Conservation (phyloP, 1,140 invertebrate species). For the Drosophila fuyamai region DNA sequence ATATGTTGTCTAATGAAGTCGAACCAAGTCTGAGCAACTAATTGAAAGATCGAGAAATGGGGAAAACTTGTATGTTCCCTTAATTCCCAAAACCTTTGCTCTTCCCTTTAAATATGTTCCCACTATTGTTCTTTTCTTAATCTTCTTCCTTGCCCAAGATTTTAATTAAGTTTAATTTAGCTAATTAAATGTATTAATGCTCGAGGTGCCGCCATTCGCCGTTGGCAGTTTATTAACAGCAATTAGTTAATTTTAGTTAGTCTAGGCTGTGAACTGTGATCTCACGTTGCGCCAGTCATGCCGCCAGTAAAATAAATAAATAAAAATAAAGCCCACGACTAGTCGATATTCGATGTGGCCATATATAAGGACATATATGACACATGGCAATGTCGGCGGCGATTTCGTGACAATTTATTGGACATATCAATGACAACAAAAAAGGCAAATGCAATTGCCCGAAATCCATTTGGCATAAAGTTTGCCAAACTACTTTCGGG, state of each 20-base stretch:
- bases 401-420: constrained; percentile 78
- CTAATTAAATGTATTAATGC: constrained; percentile 51
- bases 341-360: constrained; percentile 25
- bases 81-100: background rate
- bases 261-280: constrained; percentile 51
- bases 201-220: constrained; percentile 33
- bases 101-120: background rate
- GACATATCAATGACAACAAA: constrained; percentile 72
- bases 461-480: constrained; percentile 58
- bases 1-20: constrained; percentile 26
- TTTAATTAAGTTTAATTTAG: constrained; percentile 65
- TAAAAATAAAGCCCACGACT: constrained; percentile 22
- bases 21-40: constrained; percentile 5
- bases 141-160: constrained; percentile 33
- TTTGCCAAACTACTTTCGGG: constrained; percentile 36
- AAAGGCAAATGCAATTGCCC: constrained; percentile 70
- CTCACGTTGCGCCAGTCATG: constrained; percentile 33
- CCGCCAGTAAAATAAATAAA: constrained; percentile 17
- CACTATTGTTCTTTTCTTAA: background rate
- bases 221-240: constrained; percentile 59
- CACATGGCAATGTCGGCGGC: constrained; percentile 31
- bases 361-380: constrained; percentile 51
- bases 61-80: background rate
- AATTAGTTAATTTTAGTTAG: constrained; percentile 71
- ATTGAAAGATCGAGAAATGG: constrained; percentile 26